Evolutionary conservation across 2,113 vertebrate species (phyloP).

Genomic region (Grallaria varia): DNA sequence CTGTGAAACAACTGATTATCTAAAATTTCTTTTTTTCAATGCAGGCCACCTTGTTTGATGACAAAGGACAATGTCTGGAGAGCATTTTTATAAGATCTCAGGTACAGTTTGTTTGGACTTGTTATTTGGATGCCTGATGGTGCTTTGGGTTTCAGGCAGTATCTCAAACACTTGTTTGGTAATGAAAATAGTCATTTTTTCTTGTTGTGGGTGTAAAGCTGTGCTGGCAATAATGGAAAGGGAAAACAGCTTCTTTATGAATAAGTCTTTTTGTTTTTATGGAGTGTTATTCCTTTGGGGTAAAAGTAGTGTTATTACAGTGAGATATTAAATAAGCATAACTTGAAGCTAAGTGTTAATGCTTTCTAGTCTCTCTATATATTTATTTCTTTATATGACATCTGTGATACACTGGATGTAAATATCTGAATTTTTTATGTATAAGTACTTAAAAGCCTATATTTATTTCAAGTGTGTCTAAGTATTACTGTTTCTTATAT

Average conservation of each 20-base stretch:
- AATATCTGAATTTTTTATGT: neutral
- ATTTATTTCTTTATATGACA: neutral
- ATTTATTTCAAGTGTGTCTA: neutral
- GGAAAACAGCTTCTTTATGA: neutral
- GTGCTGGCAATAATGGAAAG: neutral
- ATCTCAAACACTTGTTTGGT: neutral
- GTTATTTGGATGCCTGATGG: neutral
- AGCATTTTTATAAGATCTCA: slow-evolving; percentile 75
- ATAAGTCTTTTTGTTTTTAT: neutral
- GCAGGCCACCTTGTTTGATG: slow-evolving; percentile 76
- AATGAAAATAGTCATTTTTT: neutral
- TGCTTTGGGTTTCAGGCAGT: neutral
- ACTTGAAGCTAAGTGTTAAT: neutral
- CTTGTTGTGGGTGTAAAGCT: neutral
- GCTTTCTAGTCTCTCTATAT: neutral
- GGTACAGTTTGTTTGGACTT: slow-evolving; percentile 45
- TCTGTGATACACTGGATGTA: neutral
- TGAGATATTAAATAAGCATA: neutral
- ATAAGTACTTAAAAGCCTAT: fast-evolving
- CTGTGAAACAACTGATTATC: neutral
- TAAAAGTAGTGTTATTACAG: neutral
- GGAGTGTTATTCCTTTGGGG: neutral
- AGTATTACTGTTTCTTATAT: fast-evolving
- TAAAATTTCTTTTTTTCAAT: neutral
- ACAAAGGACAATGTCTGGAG: slow-evolving; percentile 78